phyloP scores from a whole-genome alignment of 1,140 invertebrate species.

The Saccostrea cuccullata region DNA sequence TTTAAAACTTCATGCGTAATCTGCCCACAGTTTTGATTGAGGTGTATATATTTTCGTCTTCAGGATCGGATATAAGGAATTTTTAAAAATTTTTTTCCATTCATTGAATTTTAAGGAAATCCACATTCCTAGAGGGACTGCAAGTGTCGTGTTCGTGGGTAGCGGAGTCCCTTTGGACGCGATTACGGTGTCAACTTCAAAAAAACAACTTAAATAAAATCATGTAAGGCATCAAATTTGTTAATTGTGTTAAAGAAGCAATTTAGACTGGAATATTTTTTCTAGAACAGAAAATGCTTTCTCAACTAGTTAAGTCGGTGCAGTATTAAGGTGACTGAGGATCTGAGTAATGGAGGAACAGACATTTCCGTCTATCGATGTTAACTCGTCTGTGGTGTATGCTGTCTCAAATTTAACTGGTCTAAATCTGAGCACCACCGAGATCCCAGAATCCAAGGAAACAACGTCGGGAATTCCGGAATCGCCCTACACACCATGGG shows the following conservation, averaged over 20 bases:
- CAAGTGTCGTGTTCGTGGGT: neutral
- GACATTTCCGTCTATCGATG: neutral
- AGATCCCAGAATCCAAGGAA: neutral
- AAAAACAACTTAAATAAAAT: neutral
- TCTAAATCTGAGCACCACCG: neutral
- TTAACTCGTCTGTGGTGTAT: conserved; percentile 2
- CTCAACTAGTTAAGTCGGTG: neutral
- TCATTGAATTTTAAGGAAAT: conserved; percentile 9
- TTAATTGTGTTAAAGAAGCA: neutral
- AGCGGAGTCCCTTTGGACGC: neutral
- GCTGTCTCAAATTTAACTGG: neutral
- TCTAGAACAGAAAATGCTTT: neutral
- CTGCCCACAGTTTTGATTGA: neutral
- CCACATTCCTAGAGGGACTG: neutral
- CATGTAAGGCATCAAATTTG: neutral
- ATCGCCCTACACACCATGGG: conserved; percentile 64
- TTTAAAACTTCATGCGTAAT: neutral
- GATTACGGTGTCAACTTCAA: neutral
- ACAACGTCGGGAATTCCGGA: conserved; percentile 18
- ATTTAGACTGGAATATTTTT: neutral
- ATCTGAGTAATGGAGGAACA: neutral
- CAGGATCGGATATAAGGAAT: neutral
- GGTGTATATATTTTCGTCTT: neutral
- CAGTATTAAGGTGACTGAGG: neutral
- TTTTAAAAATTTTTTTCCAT: neutral